phyloP scores from a whole-genome alignment of 2,797 vertebrate genomes.

The Acanthiza pusilla region DNA sequence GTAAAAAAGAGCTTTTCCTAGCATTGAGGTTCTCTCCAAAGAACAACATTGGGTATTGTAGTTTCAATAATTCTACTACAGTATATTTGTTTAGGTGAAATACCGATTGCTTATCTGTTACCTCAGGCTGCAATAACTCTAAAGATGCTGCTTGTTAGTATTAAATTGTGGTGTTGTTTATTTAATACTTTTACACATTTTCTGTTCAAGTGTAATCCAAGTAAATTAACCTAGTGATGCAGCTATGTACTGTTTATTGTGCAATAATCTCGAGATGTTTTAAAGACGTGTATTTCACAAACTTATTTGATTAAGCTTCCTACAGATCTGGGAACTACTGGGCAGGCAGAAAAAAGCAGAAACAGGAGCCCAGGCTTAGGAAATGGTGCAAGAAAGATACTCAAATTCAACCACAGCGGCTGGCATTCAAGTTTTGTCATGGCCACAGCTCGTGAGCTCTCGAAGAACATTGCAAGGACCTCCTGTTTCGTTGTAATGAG shows the following conservation, averaged over 20 bases:
- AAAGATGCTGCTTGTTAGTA: background rate
- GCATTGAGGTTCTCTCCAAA: background rate
- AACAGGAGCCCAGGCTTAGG: background rate
- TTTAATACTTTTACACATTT: background rate
- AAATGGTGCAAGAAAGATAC: background rate
- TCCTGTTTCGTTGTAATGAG: background rate
- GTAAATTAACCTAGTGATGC: rapidly evolving
- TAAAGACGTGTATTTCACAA: background rate
- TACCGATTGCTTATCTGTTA: background rate
- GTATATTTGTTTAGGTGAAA: background rate
- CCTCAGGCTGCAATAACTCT: background rate
- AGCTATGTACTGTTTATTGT: background rate
- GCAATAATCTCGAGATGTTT: background rate
- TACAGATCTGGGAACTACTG: background rate
- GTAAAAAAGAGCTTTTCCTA: background rate
- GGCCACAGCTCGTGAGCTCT: background rate
- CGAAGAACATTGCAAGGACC: background rate
- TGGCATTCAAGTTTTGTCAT: background rate
- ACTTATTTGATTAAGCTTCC: background rate
- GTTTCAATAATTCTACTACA: background rate
- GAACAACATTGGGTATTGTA: background rate
- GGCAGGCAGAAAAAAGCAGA: background rate
- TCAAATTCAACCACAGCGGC: background rate
- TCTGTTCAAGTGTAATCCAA: background rate
- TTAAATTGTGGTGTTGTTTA: background rate